Conservation (phyloP, 2,888 invertebrate species). For the Phorcus lineatus region DNA sequence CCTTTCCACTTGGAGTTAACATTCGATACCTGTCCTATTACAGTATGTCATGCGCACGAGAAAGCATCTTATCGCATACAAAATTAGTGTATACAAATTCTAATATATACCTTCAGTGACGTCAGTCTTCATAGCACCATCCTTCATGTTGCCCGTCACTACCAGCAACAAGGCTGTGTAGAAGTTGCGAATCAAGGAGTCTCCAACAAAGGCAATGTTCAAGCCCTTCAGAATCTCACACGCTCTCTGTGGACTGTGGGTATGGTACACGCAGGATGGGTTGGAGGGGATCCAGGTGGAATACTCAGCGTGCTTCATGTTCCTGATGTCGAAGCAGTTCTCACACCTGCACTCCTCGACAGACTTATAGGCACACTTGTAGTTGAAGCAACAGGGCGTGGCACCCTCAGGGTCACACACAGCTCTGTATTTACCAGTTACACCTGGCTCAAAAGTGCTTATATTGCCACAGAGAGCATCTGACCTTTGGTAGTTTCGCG, state of each 20-base stretch:
- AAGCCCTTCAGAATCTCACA: conserved; percentile 24
- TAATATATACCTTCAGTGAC: conserved; percentile 20
- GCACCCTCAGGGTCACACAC: conserved; percentile 36
- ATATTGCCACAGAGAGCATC: neutral
- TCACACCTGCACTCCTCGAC: conserved; percentile 33
- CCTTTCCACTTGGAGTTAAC: too few relatives aligned
- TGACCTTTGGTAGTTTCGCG: neutral
- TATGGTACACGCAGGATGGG: conserved; percentile 2
- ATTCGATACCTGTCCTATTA: too few relatives aligned
- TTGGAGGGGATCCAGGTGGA: conserved; percentile 31
- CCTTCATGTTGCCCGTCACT: conserved; percentile 13
- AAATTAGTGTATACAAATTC: too few relatives aligned
- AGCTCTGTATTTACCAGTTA: conserved; percentile 31
- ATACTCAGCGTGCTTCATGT: conserved; percentile 31
- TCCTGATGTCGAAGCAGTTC: conserved; percentile 32
- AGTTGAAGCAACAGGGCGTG: conserved; percentile 39
- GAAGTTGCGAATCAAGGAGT: conserved; percentile 36
- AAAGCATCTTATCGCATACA: too few relatives aligned
- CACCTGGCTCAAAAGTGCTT: neutral
- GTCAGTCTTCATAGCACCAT: conserved; percentile 25
- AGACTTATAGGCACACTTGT: conserved; percentile 29
- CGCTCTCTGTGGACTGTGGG: neutral
- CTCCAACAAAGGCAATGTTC: conserved; percentile 36
- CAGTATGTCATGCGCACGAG: too few relatives aligned
- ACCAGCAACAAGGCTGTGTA: conserved; percentile 29